Evolutionary conservation across 2,113 vertebrate species (phyloP), one percentile per base, ranked within the genome.

Genomic region (Mesembrinibis cayennensis): DNA sequence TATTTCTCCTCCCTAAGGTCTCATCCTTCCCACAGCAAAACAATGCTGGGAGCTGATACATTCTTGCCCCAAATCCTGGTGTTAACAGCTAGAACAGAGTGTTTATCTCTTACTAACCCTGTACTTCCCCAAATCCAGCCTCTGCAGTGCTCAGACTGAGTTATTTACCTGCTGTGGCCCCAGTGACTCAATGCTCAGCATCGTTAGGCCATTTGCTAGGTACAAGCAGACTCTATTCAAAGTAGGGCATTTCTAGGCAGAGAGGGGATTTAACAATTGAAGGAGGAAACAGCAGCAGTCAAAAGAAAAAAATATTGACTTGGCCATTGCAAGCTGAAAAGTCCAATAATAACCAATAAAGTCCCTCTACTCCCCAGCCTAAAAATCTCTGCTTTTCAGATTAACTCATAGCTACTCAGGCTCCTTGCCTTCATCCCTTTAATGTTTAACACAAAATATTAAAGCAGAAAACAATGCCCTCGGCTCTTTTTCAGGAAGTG

Each of bases 381-480:
- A 80, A 92, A 96, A 81, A 78, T 45, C 20, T 81, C 81, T 52
- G 34, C 52, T 86, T 94, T 90, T 74, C 21, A 4, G 67, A 94
- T 91, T 96, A 95, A 90, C 79, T 96, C 78, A 50, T 56, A 79
- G 59, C 58, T 89, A 76, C 79, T 61, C 55, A 63, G 73, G n/a
- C 77, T 92, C 74, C 77, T 85, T 55, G 71, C 67, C 85, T 97
- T 94, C 89, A 94, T 86, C 89, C 58, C 58, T 96, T 90, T 96
- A 82, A 94, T 58, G 72, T 92, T 97, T 93, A 96, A 96, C 93
- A 95, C 89, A 88, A 86, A 93, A 93, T 94, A 96, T 83, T 96
- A 95, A 97, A 90, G 88, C 69, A 90, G 82, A 93, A 97, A 97
- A 94, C 92, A 94, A 88, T 87, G 63, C 86, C 82, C 90, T 94